Percentiles rank a stretch among this genome's conserved stretches.
Evolutionary conservation across 2,797 vertebrate species (phyloP).

Genomic region (Sorex maritimensis): DNA sequence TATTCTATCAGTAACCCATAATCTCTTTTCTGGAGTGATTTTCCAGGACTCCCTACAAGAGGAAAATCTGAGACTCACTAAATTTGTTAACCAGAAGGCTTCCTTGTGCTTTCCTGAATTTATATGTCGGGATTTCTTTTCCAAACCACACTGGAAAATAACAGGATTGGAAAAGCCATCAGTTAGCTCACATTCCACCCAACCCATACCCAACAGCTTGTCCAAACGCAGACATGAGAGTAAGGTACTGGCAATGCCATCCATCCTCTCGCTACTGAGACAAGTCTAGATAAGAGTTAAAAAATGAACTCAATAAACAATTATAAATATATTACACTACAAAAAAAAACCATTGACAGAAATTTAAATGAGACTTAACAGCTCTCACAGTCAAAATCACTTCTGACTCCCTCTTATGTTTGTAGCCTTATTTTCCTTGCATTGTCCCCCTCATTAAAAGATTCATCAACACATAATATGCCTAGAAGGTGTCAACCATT

Average conservation of each 20-base stretch:
- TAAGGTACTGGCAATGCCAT: neutral
- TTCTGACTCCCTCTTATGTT: neutral
- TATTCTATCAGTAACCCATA: conserved; percentile 55
- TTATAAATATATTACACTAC: neutral
- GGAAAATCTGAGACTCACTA: conserved; percentile 82
- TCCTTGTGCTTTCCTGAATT: conserved; percentile 78
- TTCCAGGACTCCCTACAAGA: conserved; percentile 75
- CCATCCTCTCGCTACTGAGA: conserved; percentile 12
- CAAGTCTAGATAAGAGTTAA: neutral
- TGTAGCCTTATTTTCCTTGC: neutral
- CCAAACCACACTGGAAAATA: conserved; percentile 84
- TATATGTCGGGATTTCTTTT: conserved; percentile 51
- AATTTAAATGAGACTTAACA: neutral
- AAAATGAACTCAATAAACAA: conserved; percentile 28
- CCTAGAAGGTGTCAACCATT: neutral
- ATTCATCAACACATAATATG: neutral
- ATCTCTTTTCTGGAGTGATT: conserved; percentile 71
- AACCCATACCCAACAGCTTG: conserved; percentile 46
- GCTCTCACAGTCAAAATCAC: conserved; percentile 52
- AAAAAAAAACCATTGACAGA: conserved; percentile 35
- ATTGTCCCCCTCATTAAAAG: conserved; percentile 8
- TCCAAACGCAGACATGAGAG: conserved; percentile 54
- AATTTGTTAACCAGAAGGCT: conserved; percentile 80
- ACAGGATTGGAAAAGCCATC: conserved; percentile 82
- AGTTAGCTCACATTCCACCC: conserved; percentile 68